These are phyloP conservation scores for Plectropomus leopardus DNA, from an alignment of 2,113 vertebrate species.

Conservation along the genomic window DNA sequence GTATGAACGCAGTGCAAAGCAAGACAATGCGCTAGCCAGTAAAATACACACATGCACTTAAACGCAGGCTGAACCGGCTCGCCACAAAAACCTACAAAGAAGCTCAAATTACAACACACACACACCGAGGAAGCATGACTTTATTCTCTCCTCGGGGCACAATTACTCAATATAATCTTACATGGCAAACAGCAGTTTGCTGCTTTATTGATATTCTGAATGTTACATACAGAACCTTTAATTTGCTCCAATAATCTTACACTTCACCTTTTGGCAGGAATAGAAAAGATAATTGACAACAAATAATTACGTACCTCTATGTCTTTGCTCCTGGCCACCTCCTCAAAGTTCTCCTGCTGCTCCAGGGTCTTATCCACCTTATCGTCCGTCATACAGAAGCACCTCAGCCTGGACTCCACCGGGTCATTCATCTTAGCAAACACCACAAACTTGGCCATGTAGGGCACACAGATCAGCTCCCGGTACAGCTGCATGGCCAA, in stretches of 20 bases:
- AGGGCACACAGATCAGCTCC: slow-evolving; percentile 98
- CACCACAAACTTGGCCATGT: slow-evolving; percentile 99
- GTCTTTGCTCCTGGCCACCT: slow-evolving; percentile 99
- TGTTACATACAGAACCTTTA: no score
- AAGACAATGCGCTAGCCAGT: no score
- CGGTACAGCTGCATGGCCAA: slow-evolving; percentile 95
- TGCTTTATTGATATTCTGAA: no score
- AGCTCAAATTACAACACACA: no score
- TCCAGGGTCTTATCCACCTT: slow-evolving; percentile 99
- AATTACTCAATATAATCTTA: no score
- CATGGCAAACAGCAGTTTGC: no score
- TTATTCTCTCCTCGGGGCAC: no score
- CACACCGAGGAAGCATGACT: no score
- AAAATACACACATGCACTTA: no score
- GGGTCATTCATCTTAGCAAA: slow-evolving; percentile 99
- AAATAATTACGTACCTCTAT: slow-evolving; percentile 90
- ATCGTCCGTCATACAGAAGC: slow-evolving; percentile 99
- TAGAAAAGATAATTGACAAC: background rate
- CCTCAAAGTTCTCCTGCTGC: slow-evolving; percentile 99
- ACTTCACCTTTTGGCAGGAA: background rate
- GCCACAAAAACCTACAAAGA: no score
- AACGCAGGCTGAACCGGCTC: no score
- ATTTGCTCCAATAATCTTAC: background rate
- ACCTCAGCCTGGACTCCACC: slow-evolving; percentile 94
- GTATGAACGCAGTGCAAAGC: no score